Evolutionary conservation across 2,113 vertebrate genomes (phyloP), one percentile per base, ranked within the genome.

Genomic region (Alectura lathami): DNA sequence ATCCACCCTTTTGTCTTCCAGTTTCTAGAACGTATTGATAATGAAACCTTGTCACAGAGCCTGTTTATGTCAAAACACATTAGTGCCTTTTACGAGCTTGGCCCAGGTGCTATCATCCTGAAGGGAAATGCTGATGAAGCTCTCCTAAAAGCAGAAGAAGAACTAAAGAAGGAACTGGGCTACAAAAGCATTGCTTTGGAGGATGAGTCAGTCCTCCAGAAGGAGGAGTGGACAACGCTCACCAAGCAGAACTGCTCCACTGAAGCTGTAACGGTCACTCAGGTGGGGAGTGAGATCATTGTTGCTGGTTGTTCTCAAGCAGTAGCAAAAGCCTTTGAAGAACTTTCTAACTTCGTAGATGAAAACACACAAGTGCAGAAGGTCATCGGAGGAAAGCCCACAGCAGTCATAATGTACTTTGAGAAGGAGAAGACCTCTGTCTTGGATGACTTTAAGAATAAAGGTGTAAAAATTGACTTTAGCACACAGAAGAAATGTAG

Each of bases 61-160:
- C 87, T 99, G 26, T 98, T 99, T 43, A 93, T 89, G 94, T 95
- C 96, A 51, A 94, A 98, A 60, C 91, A 95, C 30, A 98, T 98
- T 34, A 94, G 73, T 82, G 98, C 98, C 21, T 89, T 97, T 17
- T 98, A 98, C 80, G 97, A 98, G 50, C 96, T 98, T 45, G 57
- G 78, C 15, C 68, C 7, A 4, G 68, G 83, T 9, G 40, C 22
- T 8, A n/a, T 98, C 47, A 69, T 94, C n/a, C 91, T 99, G 74
- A 79, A 93, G 22, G 98, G 97, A 43, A 93, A 26, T 56, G 88
- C 91, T 75, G 88, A 93, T 32, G 62, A 76, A 67, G 95, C 91
- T 43, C 89, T 99, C 6, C 69, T 5, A 7, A 89, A 97, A 83
- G 98, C 98, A 77, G 98, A 98, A 87, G 91, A 96, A 17, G 96